Percentiles rank a stretch among this genome's conserved stretches.
These are phyloP conservation scores for Catagonus wagneri DNA, from an alignment of 2,113 vertebrate genomes.

Conservation along the genomic window DNA sequence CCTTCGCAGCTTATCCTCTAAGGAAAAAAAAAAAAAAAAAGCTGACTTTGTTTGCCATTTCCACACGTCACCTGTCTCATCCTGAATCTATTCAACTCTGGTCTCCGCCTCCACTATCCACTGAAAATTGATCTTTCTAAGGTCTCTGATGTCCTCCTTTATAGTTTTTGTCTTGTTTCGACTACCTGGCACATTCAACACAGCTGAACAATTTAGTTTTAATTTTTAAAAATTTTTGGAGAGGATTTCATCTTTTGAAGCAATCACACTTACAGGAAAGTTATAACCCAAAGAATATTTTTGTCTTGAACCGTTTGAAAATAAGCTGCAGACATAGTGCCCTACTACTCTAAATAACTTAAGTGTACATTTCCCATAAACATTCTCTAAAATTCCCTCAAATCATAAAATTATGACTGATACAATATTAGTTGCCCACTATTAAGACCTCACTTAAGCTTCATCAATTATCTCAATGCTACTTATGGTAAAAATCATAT, in stretches of 20 bases:
- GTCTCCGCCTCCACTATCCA: not conserved
- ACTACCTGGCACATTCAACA: not conserved
- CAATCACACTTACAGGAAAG: conserved; percentile 20
- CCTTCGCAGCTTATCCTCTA: not conserved
- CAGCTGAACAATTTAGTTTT: not conserved
- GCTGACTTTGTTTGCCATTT: not conserved
- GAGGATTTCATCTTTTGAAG: conserved; percentile 32
- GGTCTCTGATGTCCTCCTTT: not conserved
- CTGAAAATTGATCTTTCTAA: not conserved
- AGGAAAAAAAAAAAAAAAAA: no score
- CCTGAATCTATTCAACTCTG: not conserved
- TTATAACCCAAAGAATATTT: not conserved
- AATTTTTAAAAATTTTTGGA: not conserved
- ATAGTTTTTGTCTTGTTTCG: not conserved
- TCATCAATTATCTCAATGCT: not conserved
- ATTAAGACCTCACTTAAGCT: not conserved
- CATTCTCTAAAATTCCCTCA: not conserved
- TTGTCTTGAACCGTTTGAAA: not conserved
- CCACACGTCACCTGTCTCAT: not conserved
- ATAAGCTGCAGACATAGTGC: not conserved
- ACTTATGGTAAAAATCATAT: not conserved
- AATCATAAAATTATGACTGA: not conserved
- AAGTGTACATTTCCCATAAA: not conserved
- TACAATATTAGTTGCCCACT: not conserved
- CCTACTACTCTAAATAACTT: not conserved